These are phyloP conservation scores for Sterna hirundo DNA, from an alignment of 2,113 vertebrate genomes.

Conservation along the genomic window DNA sequence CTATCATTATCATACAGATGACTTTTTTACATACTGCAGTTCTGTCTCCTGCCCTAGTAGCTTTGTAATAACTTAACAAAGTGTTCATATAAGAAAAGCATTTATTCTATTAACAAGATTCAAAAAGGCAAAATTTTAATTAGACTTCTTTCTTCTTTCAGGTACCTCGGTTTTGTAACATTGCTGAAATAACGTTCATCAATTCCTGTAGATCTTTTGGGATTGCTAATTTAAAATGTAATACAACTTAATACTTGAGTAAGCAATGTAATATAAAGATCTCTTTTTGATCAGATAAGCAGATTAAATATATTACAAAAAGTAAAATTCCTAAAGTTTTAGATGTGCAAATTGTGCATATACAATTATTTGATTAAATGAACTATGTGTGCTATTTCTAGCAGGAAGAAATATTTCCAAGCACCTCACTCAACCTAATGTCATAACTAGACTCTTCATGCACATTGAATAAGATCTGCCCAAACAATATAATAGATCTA, in stretches of 20 bases:
- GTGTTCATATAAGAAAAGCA: background rate
- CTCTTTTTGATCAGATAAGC: background rate
- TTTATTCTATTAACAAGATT: background rate
- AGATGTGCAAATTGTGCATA: background rate
- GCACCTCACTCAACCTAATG: conserved; percentile 81
- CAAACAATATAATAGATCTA: conserved; percentile 81
- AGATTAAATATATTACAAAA: background rate
- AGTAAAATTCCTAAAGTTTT: background rate
- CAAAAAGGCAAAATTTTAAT: background rate
- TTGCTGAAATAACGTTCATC: background rate
- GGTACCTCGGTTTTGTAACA: background rate
- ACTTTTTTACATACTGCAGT: background rate
- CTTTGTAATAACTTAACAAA: background rate
- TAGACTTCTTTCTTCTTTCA: background rate
- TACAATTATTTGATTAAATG: background rate
- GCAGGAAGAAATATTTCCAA: background rate
- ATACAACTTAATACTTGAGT: background rate
- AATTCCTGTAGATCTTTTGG: background rate
- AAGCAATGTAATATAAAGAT: background rate
- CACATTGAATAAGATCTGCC: conserved; percentile 82
- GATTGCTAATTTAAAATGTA: background rate
- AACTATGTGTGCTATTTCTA: background rate
- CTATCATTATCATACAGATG: background rate
- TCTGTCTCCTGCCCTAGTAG: background rate
- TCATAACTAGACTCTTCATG: conserved; percentile 81